Base-by-base conservation (phyloP, 2,113 vertebrate species). In the Pelecanoides urinatrix region DNA sequence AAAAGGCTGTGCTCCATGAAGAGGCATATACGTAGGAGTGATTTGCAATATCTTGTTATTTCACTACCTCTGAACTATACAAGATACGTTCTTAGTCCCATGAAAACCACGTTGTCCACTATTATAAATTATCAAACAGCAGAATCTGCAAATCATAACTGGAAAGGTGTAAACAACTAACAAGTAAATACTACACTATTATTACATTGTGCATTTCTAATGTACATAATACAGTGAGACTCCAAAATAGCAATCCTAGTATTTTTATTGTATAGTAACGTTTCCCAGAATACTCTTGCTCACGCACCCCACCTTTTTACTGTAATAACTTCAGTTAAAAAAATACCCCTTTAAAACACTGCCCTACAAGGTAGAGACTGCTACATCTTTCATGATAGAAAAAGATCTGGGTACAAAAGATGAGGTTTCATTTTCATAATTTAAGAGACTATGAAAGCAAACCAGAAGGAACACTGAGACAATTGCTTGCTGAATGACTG, bases 11-110 rank as follows among this genome's bases (percentile, higher is more conserved):
- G 6, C 50, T 71, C 14, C 6, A 3, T 52, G 44, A 76, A 71
- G 67, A 86, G 10, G n/a, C 34, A 79, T 10, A n/a, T 2, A 34
- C 0, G 0, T 2, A 45, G 14, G 7, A 82, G 22, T 5, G 15
- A 76, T 70, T 70, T 50, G 44, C 27, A 79, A 1, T 21, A 68
- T 22, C 44, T 42, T 7, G 4, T 26, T 10, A 63, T 67, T 84
- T 68, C 67, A 17, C 34, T n/a, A 2, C 45, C 47, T 75, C 44
- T 45, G 25, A 91, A n/a, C 26, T 38, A 42, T 23, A 82, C 20
- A n/a, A 63, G 12, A 36, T 20, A 59, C 5, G 10, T 21, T 68
- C 29, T 73, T 15, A 62, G 55, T n/a, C 45, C 34, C 26, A 21
- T 8, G 32, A 67, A 94, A 91, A 89, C 9, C 11, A 66, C 17